Conservation (phyloP, 1,140 invertebrate species). For the Tetranychus cinnabarinus region DNA sequence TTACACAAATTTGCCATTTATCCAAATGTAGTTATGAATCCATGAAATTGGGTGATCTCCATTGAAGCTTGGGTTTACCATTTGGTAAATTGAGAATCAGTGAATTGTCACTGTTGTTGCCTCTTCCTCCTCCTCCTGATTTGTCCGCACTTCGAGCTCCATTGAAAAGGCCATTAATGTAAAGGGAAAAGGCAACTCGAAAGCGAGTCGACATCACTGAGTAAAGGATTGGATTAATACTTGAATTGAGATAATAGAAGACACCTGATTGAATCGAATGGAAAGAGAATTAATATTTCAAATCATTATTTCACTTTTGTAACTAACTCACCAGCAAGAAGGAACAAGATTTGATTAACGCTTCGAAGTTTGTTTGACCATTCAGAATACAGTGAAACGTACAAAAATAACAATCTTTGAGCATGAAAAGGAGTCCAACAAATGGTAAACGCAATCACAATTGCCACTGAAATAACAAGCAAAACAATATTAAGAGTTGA, state of each 20-base stretch:
- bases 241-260: conserved; percentile 17
- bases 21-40: not conserved
- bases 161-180: not conserved
- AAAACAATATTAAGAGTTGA: conserved; percentile 11
- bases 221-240: conserved; percentile 17
- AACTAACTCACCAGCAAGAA: conserved; percentile 12
- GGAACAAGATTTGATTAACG: conserved; percentile 15
- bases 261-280: conserved; percentile 11
- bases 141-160: not conserved
- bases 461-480: conserved; percentile 43
- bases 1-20: not conserved
- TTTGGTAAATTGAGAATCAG: too few relatives aligned
- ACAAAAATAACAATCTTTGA: conserved; percentile 52
- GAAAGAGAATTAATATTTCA: not conserved
- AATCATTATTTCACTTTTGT: not conserved
- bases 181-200: conserved; percentile 15
- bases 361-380: conserved; percentile 13
- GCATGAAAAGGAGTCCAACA: conserved; percentile 86
- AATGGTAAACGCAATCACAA: conserved; percentile 71
- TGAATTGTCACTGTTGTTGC: not conserved
- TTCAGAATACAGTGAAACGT: conserved; percentile 26
- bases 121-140: not conserved
- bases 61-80: not conserved
- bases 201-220: conserved; percentile 17
- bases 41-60: not conserved